These are phyloP conservation scores for Drosophila dives DNA, from an alignment of 2,888 invertebrate genomes.

Conservation along the genomic window DNA sequence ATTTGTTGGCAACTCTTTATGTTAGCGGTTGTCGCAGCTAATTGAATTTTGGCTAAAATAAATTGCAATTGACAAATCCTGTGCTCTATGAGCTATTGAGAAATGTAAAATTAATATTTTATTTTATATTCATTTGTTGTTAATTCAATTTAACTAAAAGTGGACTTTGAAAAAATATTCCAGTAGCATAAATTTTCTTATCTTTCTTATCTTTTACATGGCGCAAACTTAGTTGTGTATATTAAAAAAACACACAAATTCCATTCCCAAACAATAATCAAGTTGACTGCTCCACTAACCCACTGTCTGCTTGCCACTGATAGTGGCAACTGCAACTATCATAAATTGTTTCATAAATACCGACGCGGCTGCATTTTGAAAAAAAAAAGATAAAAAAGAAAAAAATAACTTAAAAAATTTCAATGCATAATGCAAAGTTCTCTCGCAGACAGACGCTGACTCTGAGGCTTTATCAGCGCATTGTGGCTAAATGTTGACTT, in stretches of 20 bases:
- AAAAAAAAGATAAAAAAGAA: conserved; percentile 34
- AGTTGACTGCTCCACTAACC: conserved; percentile 53
- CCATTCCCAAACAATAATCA: conserved; percentile 24
- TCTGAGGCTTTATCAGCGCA: conserved; percentile 20
- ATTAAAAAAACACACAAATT: conserved; percentile 14
- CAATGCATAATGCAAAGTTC: conserved; percentile 18
- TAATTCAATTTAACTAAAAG: background rate
- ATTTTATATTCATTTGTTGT: background rate
- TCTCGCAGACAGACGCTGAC: background rate
- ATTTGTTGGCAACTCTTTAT: background rate
- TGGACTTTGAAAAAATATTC: background rate
- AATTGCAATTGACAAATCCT: background rate
- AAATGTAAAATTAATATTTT: background rate
- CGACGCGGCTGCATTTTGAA: conserved; percentile 20
- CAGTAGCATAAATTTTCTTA: background rate
- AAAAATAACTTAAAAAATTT: conserved; percentile 40
- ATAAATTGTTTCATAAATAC: conserved; percentile 50
- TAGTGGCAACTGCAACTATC: conserved; percentile 29
- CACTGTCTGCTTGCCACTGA: conserved; percentile 33
- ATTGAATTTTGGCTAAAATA: background rate
- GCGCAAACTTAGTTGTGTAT: background rate
- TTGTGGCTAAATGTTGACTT: conserved; percentile 49
- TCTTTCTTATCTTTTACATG: background rate
- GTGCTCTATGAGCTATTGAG: background rate
- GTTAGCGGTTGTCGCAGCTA: conserved; percentile 5